A percentile compares a stretch with the other conserved stretches of the same genome.
phyloP scores from a whole-genome alignment of 1,140 invertebrate species.

The Drosophila virilis region DNA sequence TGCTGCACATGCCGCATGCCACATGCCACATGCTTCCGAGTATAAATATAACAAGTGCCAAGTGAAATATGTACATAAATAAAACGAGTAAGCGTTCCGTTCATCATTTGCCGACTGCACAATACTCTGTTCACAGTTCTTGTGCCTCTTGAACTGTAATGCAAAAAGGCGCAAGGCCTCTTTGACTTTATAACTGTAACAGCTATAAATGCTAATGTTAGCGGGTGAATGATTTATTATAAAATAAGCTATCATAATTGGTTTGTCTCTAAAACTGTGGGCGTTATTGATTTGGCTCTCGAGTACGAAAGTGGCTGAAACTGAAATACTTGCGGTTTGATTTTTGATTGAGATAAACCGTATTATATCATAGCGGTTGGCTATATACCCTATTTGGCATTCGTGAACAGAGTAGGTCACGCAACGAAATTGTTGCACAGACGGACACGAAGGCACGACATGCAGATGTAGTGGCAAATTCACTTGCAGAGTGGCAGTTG shows the following conservation, averaged over 20 bases:
- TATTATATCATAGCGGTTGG: neutral
- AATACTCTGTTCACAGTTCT: neutral
- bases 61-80: conserved; percentile 80
- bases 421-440: neutral
- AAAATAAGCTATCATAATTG: no score
- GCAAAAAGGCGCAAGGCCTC: no score
- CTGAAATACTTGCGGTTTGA: no score
- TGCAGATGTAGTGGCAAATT: conserved; percentile 15
- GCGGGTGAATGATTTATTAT: no score
- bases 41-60: conserved; percentile 82
- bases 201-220: no score
- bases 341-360: neutral
- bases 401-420: neutral
- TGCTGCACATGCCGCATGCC: conserved; percentile 38
- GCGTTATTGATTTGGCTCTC: neutral
- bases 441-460: neutral
- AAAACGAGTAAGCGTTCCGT: conserved; percentile 34
- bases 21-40: conserved; percentile 46
- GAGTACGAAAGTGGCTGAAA: no score
- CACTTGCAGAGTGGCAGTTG: conserved; percentile 8
- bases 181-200: no score
- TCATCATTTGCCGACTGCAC: neutral
- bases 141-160: neutral
- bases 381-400: neutral
- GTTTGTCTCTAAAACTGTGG: neutral